phyloP scores from a whole-genome alignment of 2,113 vertebrate genomes.

The Lampris megalopsis region DNA sequence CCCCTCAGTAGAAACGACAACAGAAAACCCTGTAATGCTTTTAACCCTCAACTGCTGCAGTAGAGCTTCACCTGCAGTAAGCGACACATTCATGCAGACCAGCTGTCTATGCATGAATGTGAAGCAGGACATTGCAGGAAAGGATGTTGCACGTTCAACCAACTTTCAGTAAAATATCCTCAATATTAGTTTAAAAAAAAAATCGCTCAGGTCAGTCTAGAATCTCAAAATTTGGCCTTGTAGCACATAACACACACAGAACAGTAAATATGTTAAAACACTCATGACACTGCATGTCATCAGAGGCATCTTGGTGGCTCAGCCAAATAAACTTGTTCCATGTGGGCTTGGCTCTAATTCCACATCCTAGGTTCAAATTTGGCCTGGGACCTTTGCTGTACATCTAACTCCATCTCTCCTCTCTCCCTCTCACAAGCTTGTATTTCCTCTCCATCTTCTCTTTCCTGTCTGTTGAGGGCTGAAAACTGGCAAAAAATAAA shows the following conservation, averaged over 20 bases:
- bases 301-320: no score
- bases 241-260: neutral
- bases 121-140: neutral
- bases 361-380: no score
- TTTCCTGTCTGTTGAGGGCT: no score
- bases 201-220: constrained; percentile 17
- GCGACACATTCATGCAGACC: no score
- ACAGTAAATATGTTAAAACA: neutral
- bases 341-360: no score
- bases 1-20: no score
- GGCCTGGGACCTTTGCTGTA: no score
- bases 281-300: neutral
- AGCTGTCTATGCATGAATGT: constrained; percentile 20
- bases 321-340: no score
- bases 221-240: neutral
- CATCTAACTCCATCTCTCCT: no score
- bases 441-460: no score
- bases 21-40: neutral
- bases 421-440: no score
- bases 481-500: no score
- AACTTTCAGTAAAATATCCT: neutral
- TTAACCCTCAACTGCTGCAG: neutral
- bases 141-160: constrained; percentile 24
- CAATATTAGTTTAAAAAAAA: neutral
- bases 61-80: neutral